A percentile compares a stretch with the other conserved stretches of the same genome.
These are phyloP conservation scores for Brachyalestes nurse DNA, from an alignment of 2,797 vertebrate species.

Conservation along the genomic window DNA sequence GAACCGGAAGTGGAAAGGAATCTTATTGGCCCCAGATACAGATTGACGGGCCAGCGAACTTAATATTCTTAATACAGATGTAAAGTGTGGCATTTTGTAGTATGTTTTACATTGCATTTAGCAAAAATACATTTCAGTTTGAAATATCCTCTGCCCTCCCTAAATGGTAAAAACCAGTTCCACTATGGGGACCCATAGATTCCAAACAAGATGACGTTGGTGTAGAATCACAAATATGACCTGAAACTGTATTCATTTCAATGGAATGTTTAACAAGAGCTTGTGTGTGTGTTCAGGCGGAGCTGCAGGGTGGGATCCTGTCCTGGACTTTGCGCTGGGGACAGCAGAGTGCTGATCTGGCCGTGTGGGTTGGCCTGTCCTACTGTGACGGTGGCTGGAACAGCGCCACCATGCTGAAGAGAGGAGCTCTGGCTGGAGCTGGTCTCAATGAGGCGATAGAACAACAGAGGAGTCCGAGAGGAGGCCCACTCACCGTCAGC, in stretches of 20 bases:
- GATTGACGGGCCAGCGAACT: no score
- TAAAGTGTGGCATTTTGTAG: no score
- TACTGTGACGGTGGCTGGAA: conserved; percentile 92
- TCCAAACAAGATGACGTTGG: background rate
- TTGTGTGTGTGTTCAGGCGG: conserved; percentile 73
- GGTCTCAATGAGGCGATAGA: conserved; percentile 79
- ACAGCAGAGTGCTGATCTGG: conserved; percentile 74
- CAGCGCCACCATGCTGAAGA: conserved; percentile 77
- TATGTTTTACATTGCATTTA: no score
- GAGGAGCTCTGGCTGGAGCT: conserved; percentile 73
- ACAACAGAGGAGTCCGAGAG: conserved; percentile 49
- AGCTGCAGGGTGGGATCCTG: conserved; percentile 85
- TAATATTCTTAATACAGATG: no score
- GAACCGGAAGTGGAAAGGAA: background rate
- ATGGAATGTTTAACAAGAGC: no score
- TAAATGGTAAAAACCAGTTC: no score
- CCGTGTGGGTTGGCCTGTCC: conserved; percentile 85
- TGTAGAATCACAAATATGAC: background rate
- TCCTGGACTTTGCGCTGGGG: conserved; percentile 78
- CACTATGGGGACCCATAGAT: background rate
- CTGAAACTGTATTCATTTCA: background rate
- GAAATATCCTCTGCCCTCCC: no score
- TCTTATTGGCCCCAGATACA: no score
- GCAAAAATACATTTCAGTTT: no score
- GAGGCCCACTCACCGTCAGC: conserved; percentile 73